Base-by-base conservation (phyloP, 92 coral and sea anemone species). In the Muricea muricata region DNA sequence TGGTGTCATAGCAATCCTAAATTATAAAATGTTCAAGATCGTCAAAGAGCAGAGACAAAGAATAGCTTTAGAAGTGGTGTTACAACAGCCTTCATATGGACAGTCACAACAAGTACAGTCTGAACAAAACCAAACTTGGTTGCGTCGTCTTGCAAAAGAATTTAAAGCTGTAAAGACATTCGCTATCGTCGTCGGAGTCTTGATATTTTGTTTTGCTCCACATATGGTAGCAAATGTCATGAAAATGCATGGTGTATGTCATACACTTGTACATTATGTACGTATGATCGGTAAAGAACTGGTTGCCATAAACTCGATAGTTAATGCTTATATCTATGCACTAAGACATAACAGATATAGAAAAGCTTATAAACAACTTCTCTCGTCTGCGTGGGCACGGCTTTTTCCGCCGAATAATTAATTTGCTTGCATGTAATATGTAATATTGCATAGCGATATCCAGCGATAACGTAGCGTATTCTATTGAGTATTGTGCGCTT, bases 231-330 rank as follows among this genome's bases (percentile, higher is more conserved):
- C 3, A n/a, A 21, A 2, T 23, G 29, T 18, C 24, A 23, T 52
- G 18, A 6, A 17, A 9, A 52, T 18, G 23, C 20, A 2, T 17
- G 23, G 60, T 7, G 18, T 1, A 17, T 6, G 20, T 52, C 21
- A 13, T 8, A 8, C 14, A 8, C 14, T 52, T 0, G 0, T 25
- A 20, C 23, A 52, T 35, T 6, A 10, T 61, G 37, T 35, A 12
- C 33, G 33, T 29, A 24, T 52, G 4, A 52, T 52, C 21, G 26
- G 4, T 18, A 52, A 9, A 4, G 60, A 61, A 2, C 15, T 61
- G 37, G 37, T 61, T 30, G 68, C 34, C 11, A 61, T 61, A 61
- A 61, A 61, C 34, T 61, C 68, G 15, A 61, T 61, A 25, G 68
- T 35, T 30, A 61, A 61, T 61, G 17, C 33, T 2, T 61, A 25